A percentile compares a stretch with the other conserved stretches of the same genome.
Evolutionary conservation across 2,113 vertebrate species (phyloP).

Genomic region (Leucopternis melanops): DNA sequence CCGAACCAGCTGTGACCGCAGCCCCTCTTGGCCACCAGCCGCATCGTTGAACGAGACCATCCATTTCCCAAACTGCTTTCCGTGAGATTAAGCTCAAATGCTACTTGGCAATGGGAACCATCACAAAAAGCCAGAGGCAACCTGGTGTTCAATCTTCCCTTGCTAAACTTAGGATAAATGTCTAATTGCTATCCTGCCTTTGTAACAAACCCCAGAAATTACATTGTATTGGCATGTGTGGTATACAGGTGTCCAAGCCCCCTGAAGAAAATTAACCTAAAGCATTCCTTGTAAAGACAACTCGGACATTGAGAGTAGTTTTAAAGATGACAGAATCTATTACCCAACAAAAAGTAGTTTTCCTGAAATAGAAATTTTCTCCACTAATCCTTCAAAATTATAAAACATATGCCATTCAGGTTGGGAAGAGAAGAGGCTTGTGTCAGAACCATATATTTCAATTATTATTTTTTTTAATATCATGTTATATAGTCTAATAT

Average conservation of each 20-base stretch:
- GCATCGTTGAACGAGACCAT: accelerated
- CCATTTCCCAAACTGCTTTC: neutral
- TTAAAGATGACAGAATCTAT: neutral
- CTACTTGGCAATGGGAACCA: neutral
- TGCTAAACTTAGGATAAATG: neutral
- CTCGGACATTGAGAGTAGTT: neutral
- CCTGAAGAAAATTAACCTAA: neutral
- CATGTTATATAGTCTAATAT: neutral
- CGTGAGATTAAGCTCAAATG: neutral
- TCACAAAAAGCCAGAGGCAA: neutral
- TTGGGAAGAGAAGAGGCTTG: neutral
- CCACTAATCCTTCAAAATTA: neutral
- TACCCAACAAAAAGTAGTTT: neutral
- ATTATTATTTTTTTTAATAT: neutral
- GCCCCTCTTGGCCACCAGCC: neutral
- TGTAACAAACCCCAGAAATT: neutral
- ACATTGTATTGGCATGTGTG: neutral
- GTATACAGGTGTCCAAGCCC: too few species aligned
- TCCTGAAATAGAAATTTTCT: neutral
- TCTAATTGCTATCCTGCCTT: neutral
- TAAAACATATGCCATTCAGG: neutral
- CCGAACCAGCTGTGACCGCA: neutral
- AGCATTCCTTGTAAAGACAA: neutral
- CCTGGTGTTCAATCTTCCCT: neutral
- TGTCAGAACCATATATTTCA: neutral